Evolutionary conservation across 1,140 invertebrate genomes (phyloP).

Genomic region (Ips nitidus): DNA sequence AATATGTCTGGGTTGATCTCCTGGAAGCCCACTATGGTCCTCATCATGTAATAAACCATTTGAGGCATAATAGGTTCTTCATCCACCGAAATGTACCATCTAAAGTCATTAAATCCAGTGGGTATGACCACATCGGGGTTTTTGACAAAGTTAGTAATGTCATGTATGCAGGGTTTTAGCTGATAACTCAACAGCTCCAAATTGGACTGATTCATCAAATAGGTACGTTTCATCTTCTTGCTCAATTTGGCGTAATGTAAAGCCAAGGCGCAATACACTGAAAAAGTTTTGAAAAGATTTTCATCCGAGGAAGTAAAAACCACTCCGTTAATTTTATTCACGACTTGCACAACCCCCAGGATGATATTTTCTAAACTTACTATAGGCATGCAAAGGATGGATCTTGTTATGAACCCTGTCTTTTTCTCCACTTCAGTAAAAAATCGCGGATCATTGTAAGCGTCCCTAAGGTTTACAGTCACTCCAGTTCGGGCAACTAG

Average conservation of each 20-base stretch:
- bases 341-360: slow-evolving; percentile 56
- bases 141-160: slow-evolving; percentile 31
- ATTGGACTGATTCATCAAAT: slow-evolving; percentile 24
- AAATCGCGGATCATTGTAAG: slow-evolving; percentile 56
- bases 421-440: slow-evolving; percentile 55
- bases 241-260: slow-evolving; percentile 38
- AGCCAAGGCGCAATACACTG: slow-evolving; percentile 50
- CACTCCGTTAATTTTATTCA: slow-evolving; percentile 56
- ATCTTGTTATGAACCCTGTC: slow-evolving; percentile 56
- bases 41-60: slow-evolving; percentile 55
- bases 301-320: slow-evolving; percentile 56
- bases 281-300: slow-evolving; percentile 56
- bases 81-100: slow-evolving; percentile 56
- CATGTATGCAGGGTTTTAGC: slow-evolving; percentile 39
- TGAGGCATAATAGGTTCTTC: slow-evolving; percentile 54
- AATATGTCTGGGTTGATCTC: slow-evolving; percentile 50
- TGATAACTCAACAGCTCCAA: slow-evolving; percentile 37
- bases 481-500: slow-evolving; percentile 54
- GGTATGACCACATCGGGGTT: slow-evolving; percentile 32
- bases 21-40: slow-evolving; percentile 51
- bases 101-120: slow-evolving; percentile 46
- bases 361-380: slow-evolving; percentile 48
- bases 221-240: slow-evolving; percentile 27
- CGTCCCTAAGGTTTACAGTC: slow-evolving; percentile 55
- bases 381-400: slow-evolving; percentile 57